These are phyloP conservation scores for Machimus atricapillus DNA, from an alignment of 2,888 invertebrate genomes.

Conservation along the genomic window DNA sequence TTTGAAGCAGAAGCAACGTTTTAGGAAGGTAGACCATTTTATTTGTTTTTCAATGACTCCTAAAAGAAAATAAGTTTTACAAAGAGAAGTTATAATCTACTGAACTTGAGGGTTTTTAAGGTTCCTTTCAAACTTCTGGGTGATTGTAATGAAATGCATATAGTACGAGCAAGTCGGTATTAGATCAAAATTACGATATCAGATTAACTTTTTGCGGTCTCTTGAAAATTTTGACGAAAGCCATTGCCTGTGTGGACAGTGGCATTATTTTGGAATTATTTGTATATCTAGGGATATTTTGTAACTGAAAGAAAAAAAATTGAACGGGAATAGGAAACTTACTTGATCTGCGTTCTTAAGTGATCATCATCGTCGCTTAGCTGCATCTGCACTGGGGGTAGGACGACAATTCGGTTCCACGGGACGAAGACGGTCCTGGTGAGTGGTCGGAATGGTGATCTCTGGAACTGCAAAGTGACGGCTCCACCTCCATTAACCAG, in stretches of 20 bases:
- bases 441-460: constrained; percentile 90
- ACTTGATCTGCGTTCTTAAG: constrained; percentile 60
- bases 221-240: too few relatives aligned
- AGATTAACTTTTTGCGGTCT: too few relatives aligned
- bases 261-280: too few relatives aligned
- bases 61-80: background rate
- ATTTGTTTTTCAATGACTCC: background rate
- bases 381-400: constrained; percentile 88
- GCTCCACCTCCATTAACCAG: constrained; percentile 98
- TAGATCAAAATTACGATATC: too few relatives aligned
- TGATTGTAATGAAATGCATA: too few relatives aligned
- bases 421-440: constrained; percentile 92
- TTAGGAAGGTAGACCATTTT: background rate
- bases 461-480: constrained; percentile 93
- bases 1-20: background rate
- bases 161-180: too few relatives aligned
- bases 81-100: too few relatives aligned
- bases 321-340: constrained; percentile 48
- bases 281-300: background rate
- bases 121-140: too few relatives aligned
- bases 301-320: background rate
- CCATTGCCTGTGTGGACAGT: too few relatives aligned
- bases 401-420: constrained; percentile 95
- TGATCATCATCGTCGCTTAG: constrained; percentile 75
- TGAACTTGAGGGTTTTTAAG: too few relatives aligned